Percentiles rank a stretch among this genome's conserved stretches.
phyloP scores from a whole-genome alignment of 35 echinoderm and acorn worm genomes.

The Strongylocentrotus purpuratus region DNA sequence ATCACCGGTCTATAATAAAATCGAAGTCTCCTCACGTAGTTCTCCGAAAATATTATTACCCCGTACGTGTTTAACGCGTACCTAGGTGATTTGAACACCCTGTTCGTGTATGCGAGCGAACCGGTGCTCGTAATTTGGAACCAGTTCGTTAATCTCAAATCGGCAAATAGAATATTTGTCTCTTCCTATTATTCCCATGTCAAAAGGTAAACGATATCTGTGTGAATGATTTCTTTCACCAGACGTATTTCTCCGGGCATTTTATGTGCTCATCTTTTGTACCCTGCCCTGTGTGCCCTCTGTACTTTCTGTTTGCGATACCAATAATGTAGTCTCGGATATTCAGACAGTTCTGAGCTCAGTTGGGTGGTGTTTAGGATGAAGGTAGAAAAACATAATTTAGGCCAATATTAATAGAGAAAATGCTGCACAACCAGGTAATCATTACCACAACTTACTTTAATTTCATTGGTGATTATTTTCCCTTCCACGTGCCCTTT shows the following conservation, averaged over 20 bases:
- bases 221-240: constrained; percentile 2
- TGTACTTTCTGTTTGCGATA: neutral
- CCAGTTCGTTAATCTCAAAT: neutral
- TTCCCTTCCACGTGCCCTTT: too few species aligned
- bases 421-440: too few species aligned
- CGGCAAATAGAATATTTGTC: neutral
- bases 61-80: too few species aligned
- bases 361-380: too few species aligned
- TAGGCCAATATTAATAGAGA: too few species aligned
- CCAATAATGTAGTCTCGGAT: neutral
- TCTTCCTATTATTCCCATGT: neutral
- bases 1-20: neutral
- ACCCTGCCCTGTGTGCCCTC: neutral
- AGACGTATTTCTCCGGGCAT: neutral
- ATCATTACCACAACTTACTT: too few species aligned
- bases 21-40: neutral
- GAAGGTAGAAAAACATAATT: too few species aligned
- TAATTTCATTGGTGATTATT: too few species aligned
- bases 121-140: neutral
- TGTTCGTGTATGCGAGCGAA: neutral
- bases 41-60: too few species aligned
- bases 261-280: neutral
- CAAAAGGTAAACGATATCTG: neutral
- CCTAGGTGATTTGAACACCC: neutral
- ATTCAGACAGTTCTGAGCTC: neutral